Conservation (phyloP, 2,113 vertebrate species). For the Salvelinus sp. region DNA sequence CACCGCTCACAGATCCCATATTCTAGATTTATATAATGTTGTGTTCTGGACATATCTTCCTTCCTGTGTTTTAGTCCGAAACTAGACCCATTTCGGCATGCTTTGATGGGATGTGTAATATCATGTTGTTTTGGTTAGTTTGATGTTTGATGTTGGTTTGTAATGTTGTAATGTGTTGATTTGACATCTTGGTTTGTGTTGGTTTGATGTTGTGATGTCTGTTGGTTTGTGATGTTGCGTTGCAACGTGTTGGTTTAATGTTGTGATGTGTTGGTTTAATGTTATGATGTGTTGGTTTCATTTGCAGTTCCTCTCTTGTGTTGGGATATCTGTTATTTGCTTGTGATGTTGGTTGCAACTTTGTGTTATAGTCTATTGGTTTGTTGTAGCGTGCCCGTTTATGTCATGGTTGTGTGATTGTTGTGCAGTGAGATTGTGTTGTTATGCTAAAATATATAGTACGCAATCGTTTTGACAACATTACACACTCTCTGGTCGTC, state of each 20-base stretch:
- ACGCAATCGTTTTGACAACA: too few species aligned
- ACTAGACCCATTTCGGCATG: background rate
- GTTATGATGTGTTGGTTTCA: background rate
- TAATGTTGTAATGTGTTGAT: background rate
- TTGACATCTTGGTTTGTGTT: background rate
- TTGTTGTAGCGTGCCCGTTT: constrained; percentile 1
- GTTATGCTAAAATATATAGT: constrained; percentile 8
- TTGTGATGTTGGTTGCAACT: background rate
- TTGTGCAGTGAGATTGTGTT: background rate
- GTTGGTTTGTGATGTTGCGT: background rate
- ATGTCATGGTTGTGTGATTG: background rate
- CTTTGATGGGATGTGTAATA: background rate
- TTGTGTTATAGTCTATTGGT: background rate
- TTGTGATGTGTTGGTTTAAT: background rate
- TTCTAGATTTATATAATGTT: background rate
- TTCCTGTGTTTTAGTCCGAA: too few species aligned
- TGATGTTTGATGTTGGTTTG: background rate
- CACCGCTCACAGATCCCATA: background rate
- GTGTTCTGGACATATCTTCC: background rate
- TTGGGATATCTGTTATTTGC: background rate
- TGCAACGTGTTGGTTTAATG: background rate
- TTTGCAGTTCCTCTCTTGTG: background rate
- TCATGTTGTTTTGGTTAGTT: background rate
- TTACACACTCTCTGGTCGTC: too few species aligned
- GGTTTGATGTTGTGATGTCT: background rate